These are phyloP conservation scores for Chymomyza caudatula DNA, from an alignment of 2,888 invertebrate species.

Conservation along the genomic window DNA sequence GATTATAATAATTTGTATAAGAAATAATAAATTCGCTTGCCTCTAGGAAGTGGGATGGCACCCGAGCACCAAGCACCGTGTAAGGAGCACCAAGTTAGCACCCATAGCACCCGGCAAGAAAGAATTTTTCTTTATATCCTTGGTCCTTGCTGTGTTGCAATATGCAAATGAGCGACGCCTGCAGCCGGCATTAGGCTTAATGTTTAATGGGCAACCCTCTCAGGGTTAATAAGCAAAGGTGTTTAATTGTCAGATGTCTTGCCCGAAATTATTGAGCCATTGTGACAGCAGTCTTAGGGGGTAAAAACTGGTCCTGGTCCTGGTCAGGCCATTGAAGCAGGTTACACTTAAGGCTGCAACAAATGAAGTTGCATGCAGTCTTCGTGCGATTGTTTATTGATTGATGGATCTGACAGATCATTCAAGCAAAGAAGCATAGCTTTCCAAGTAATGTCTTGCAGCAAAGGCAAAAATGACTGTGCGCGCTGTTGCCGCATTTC, in stretches of 20 bases:
- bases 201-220: conserved; percentile 40
- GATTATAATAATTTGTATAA: conserved; percentile 58
- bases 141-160: conserved; percentile 35
- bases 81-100: neutral
- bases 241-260: conserved; percentile 50
- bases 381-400: neutral
- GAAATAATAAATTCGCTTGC: conserved; percentile 33
- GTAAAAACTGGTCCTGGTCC: neutral
- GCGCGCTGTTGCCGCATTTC: neutral
- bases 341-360: neutral
- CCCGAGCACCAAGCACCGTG: neutral
- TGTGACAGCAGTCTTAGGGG: neutral
- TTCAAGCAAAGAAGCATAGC: neutral
- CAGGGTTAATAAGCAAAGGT: conserved; percentile 36
- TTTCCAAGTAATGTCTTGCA: neutral
- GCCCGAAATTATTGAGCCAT: neutral
- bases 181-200: conserved; percentile 17
- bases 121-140: conserved; percentile 12
- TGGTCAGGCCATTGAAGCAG: neutral
- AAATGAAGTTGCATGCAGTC: neutral
- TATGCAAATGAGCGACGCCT: conserved; percentile 55
- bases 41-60: conserved; percentile 33
- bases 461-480: neutral
- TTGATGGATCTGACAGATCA: neutral
- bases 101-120: neutral